phyloP scores from a whole-genome alignment of 2,113 vertebrate species.

The Plecturocebus donacophilus region DNA sequence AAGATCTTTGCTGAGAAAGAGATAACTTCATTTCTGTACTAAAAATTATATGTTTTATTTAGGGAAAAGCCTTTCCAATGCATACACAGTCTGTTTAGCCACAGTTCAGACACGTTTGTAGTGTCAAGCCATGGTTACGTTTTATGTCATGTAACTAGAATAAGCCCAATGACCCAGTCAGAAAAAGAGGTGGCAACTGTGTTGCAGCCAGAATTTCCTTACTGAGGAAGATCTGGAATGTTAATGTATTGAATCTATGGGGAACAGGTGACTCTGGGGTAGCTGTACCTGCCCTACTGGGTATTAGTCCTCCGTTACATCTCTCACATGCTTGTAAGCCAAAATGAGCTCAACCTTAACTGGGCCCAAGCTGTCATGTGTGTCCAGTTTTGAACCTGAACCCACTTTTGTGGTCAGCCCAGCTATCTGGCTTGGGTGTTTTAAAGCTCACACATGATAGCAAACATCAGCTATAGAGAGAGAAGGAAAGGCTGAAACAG shows the following conservation, averaged over 20 bases:
- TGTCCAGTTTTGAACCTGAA: not conserved
- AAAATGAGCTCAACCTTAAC: not conserved
- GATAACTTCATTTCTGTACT: not conserved
- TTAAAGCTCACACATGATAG: not conserved
- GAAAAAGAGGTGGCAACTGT: not conserved
- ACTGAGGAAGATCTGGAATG: not conserved
- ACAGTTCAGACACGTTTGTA: not conserved
- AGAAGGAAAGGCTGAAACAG: not conserved
- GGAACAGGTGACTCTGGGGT: not conserved
- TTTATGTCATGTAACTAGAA: not conserved
- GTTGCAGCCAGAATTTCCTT: not conserved
- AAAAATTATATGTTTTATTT: not conserved
- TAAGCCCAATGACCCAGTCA: not conserved
- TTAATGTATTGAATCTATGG: not conserved
- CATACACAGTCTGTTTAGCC: not conserved
- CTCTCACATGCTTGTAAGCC: not conserved
- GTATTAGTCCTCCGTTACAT: not conserved
- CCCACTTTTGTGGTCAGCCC: not conserved
- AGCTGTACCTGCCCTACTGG: not conserved
- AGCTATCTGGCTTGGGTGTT: not conserved
- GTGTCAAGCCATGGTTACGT: not conserved
- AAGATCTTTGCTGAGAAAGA: not conserved
- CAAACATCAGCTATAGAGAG: not conserved
- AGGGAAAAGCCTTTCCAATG: not conserved
- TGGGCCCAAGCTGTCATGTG: not conserved